Evolutionary conservation across 2,113 vertebrate genomes (phyloP).

Genomic region (Pimephales promelas): DNA sequence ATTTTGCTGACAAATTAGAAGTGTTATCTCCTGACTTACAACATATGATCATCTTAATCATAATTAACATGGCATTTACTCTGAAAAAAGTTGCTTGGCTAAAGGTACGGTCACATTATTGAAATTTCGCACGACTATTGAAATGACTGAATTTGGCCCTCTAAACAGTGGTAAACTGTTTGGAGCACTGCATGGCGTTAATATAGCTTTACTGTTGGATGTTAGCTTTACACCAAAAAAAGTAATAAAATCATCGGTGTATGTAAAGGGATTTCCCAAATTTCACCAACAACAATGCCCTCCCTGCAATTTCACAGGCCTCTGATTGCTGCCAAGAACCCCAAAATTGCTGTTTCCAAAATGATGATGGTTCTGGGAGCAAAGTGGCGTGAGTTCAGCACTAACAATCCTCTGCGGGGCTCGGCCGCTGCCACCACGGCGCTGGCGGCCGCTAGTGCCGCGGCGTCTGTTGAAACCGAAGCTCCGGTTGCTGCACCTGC

Average conservation of each 20-base stretch:
- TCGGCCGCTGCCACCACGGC: conserved; percentile 92
- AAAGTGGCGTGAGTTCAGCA: conserved; percentile 98
- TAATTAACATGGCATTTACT: no score
- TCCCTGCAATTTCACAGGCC: conserved; percentile 74
- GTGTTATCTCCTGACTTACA: no score
- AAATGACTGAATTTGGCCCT: no score
- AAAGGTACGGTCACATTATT: no score
- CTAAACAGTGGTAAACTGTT: no score
- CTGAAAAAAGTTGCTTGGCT: no score
- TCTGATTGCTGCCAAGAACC: conserved; percentile 97
- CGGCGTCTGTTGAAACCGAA: conserved; percentile 84
- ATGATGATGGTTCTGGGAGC: conserved; percentile 99
- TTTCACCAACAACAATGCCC: neutral
- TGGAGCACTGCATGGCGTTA: neutral
- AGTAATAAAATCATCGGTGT: neutral
- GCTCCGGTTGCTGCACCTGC: conserved; percentile 14
- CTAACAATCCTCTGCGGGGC: conserved; percentile 95
- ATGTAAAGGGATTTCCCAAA: neutral
- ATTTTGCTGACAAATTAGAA: no score
- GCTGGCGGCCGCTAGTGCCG: conserved; percentile 87
- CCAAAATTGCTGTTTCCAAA: conserved; percentile 98
- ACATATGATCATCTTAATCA: no score
- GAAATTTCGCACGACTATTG: no score
- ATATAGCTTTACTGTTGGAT: neutral
- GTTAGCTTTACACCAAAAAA: neutral